Conservation (phyloP, 2,797 vertebrate genomes). For the Myoxocephalus aenaeus region DNA sequence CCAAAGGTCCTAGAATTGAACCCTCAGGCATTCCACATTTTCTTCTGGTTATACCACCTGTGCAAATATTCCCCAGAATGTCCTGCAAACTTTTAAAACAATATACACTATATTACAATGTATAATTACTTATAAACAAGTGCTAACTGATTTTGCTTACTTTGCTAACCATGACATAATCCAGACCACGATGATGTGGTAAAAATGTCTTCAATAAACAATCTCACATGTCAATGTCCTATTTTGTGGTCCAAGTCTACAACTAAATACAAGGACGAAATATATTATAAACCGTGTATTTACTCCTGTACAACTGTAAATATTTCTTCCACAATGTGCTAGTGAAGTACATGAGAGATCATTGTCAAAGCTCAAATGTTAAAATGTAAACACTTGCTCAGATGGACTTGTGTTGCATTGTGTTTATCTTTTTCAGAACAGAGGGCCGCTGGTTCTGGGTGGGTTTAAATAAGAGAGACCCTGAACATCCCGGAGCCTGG, state of each 20-base stretch:
- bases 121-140: not conserved
- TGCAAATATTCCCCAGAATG: not conserved
- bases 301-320: not conserved
- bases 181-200: not conserved
- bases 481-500: conserved; percentile 86
- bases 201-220: not conserved
- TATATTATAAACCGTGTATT: not conserved
- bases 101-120: not conserved
- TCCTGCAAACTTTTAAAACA: not conserved
- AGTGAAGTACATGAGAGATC: not conserved
- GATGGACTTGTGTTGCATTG: conserved; percentile 35
- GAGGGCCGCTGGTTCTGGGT: conserved; percentile 96
- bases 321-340: not conserved
- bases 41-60: not conserved
- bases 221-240: not conserved
- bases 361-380: not conserved
- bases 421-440: conserved; percentile 75
- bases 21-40: not conserved
- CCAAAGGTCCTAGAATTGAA: not conserved
- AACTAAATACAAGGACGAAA: not conserved
- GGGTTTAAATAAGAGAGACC: conserved; percentile 94
- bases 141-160: not conserved
- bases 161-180: not conserved
- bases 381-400: not conserved
- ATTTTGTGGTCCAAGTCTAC: not conserved